Evolutionary conservation across 2,113 vertebrate genomes (phyloP).

Genomic region (Psephotus haematonotus): DNA sequence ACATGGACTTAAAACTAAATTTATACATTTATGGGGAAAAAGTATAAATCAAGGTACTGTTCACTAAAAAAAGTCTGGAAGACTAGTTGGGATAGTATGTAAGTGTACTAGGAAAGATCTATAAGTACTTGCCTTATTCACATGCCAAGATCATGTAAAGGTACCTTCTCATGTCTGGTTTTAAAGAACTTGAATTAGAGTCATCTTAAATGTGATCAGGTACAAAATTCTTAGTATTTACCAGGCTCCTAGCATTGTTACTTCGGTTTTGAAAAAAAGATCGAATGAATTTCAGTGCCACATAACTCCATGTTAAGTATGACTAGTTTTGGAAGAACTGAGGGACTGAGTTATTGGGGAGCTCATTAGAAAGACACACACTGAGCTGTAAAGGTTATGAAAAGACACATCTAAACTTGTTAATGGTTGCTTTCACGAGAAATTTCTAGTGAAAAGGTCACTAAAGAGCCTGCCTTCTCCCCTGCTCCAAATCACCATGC

Average conservation of each 20-base stretch:
- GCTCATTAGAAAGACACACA: neutral
- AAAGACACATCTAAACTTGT: constrained; percentile 39
- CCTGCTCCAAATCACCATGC: constrained; percentile 41
- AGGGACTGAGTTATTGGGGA: neutral
- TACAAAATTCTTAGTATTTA: neutral
- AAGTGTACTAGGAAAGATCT: neutral
- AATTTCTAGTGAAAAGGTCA: constrained; percentile 59
- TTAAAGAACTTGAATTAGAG: neutral
- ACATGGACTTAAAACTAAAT: neutral
- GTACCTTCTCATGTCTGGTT: neutral
- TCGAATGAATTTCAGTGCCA: neutral
- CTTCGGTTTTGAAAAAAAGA: neutral
- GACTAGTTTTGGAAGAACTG: neutral
- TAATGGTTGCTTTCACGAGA: constrained; percentile 37
- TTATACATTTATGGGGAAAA: neutral
- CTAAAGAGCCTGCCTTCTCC: constrained; percentile 38
- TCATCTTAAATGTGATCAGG: neutral
- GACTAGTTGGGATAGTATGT: neutral
- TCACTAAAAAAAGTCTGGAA: neutral
- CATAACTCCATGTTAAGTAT: neutral
- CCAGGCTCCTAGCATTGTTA: neutral
- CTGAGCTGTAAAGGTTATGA: constrained; percentile 20
- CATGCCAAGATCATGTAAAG: neutral
- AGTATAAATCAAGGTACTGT: neutral
- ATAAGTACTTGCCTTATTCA: neutral